Conservation (phyloP, 2,113 vertebrate genomes). For the Aspidoscelis tigris region DNA sequence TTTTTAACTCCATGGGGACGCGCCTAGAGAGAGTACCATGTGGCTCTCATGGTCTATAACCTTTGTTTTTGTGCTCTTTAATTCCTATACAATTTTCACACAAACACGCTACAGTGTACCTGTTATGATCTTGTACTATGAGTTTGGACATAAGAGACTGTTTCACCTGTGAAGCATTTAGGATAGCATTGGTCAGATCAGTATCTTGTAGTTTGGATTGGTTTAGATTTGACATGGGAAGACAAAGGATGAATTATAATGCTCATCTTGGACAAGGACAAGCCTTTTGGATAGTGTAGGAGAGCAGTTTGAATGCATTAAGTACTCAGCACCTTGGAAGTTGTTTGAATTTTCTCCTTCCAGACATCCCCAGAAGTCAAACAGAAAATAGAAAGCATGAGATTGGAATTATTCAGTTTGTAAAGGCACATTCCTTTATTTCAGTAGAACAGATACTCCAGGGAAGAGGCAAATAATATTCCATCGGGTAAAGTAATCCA, state of each 20-base stretch:
- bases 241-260: not conserved
- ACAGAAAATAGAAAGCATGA: not conserved
- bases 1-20: too few species aligned
- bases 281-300: not conserved
- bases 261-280: too few species aligned
- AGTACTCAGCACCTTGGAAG: not conserved
- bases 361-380: not conserved
- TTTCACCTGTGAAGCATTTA: not conserved
- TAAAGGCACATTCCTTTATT: too few species aligned
- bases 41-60: too few species aligned
- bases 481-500: too few species aligned
- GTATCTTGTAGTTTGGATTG: not conserved
- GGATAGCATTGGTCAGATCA: not conserved
- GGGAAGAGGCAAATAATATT: too few species aligned
- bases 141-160: not conserved
- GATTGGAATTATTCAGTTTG: too few species aligned
- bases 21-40: too few species aligned
- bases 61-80: too few species aligned
- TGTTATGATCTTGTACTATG: not conserved
- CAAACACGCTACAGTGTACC: not conserved
- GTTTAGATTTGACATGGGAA: not conserved
- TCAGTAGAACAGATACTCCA: too few species aligned
- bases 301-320: slow-evolving; percentile 27
- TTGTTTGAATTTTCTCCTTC: slow-evolving; percentile 14
- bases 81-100: not conserved